Base-by-base conservation (phyloP, 1,140 invertebrate genomes). In the Lepidurus packardi region DNA sequence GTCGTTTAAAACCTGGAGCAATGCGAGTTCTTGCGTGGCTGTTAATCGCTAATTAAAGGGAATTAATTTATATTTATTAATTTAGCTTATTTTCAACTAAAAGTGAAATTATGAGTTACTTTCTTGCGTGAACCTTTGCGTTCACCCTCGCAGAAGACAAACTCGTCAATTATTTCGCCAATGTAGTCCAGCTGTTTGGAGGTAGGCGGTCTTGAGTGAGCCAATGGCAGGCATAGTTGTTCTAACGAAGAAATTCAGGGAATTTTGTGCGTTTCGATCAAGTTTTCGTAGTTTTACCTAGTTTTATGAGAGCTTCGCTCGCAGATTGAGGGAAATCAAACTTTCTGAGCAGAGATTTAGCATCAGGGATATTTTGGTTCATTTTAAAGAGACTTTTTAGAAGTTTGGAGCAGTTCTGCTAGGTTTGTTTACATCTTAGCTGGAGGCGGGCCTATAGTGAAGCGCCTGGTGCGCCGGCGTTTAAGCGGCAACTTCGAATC, bases 121-220 rank as follows among this genome's bases (percentile, higher is more conserved):
- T 83, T 81, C 44, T 88, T 86, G 53, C 88, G 87, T 65, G 87
- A 87, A 43, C 90, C 90, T 24, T 90, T 86, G 43, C 89, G 87
- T 42, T 92, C 91, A 0, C 90, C 87, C 84, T 94, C 92, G 76
- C 90, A 90, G 82, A 94, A 94, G 34, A 94, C 88, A 84, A 93
- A 93, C 83, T 94, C 92, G 4, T 91, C 89, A 84, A 94, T 93
- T 34, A 94, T 85, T 80, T 93, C 92, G 85, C 92, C 89, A 42
- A 91, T 90, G 5, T 90, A 79, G 81, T 89, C 87, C 82, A 89
- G 87, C 79, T 89, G 87, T 82, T 89, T 89, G 45, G 85, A 83
- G 74, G 81, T 86, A 25, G 87, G 87, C 10, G 86, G 82, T 77
- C 86, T 83, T 10, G 85, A 83, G 79, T 84, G 86, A 80, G 88